A percentile compares a stretch with the other conserved stretches of the same genome.
These are phyloP conservation scores for Pelusios castaneus DNA, from an alignment of 2,113 vertebrate species.

Conservation along the genomic window DNA sequence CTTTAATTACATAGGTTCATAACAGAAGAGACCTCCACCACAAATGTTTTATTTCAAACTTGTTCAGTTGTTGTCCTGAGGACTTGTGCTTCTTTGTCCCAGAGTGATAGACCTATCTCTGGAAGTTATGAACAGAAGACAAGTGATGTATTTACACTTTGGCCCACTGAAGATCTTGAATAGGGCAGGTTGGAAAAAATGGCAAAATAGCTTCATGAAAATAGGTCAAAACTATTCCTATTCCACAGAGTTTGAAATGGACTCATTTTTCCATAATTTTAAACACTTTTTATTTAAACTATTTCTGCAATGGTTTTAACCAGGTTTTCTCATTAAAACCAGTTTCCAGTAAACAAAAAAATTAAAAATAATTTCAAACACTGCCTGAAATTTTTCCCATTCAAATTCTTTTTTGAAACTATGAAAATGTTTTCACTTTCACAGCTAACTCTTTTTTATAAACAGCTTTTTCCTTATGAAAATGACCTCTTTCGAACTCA, in stretches of 20 bases:
- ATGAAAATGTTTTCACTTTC: no score
- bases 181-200: conserved; percentile 48
- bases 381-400: fast-evolving
- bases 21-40: conserved; percentile 52
- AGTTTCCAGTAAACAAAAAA: not conserved
- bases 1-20: conserved; percentile 55
- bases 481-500: no score
- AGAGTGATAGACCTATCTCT: conserved; percentile 61
- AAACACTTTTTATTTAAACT: not conserved
- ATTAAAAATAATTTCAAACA: not conserved
- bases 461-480: no score
- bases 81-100: conserved; percentile 68
- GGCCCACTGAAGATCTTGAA: conserved; percentile 35
- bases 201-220: conserved; percentile 38
- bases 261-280: not conserved
- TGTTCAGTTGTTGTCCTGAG: conserved; percentile 67
- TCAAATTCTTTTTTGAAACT: not conserved
- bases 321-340: not conserved
- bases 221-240: conserved; percentile 18
- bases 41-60: conserved; percentile 67
- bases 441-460: no score
- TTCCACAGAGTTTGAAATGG: conserved; percentile 20
- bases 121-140: conserved; percentile 41
- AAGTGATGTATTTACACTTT: conserved; percentile 52
- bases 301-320: not conserved